phyloP scores from a whole-genome alignment of 2,113 vertebrate species.

The Lethenteron camtschaticum region DNA sequence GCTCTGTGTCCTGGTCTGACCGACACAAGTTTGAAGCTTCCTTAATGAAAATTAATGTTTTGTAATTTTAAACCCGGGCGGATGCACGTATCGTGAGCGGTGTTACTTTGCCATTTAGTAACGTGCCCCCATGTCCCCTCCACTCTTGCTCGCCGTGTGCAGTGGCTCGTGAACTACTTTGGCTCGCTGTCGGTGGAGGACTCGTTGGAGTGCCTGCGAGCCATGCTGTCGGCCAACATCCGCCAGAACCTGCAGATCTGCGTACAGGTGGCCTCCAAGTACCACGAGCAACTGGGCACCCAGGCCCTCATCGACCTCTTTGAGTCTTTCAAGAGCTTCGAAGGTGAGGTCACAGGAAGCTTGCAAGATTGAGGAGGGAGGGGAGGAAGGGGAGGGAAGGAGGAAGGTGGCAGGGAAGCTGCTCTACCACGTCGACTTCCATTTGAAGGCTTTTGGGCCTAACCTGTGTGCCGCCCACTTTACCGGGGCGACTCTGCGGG shows the following conservation, averaged over 20 bases:
- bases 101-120: too few species aligned
- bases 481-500: too few species aligned
- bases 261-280: conserved; percentile 69
- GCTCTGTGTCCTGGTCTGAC: too few species aligned
- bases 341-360: conserved; percentile 31
- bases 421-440: too few species aligned
- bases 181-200: conserved; percentile 65
- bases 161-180: conserved; percentile 78
- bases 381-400: too few species aligned
- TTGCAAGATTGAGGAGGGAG: too few species aligned
- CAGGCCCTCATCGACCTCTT: conserved; percentile 62
- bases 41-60: too few species aligned
- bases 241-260: conserved; percentile 66
- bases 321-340: conserved; percentile 74
- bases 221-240: conserved; percentile 62
- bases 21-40: too few species aligned
- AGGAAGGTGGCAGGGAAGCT: too few species aligned
- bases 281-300: conserved; percentile 66
- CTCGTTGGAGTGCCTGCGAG: conserved; percentile 55
- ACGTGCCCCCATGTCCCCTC: too few species aligned
- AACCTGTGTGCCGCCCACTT: neutral
- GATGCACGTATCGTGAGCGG: too few species aligned
- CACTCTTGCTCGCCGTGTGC: neutral
- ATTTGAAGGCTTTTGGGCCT: neutral
- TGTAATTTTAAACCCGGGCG: too few species aligned